Evolutionary conservation across 1,140 invertebrate genomes (phyloP).

Genomic region (Zaprionus kolodkinae): DNA sequence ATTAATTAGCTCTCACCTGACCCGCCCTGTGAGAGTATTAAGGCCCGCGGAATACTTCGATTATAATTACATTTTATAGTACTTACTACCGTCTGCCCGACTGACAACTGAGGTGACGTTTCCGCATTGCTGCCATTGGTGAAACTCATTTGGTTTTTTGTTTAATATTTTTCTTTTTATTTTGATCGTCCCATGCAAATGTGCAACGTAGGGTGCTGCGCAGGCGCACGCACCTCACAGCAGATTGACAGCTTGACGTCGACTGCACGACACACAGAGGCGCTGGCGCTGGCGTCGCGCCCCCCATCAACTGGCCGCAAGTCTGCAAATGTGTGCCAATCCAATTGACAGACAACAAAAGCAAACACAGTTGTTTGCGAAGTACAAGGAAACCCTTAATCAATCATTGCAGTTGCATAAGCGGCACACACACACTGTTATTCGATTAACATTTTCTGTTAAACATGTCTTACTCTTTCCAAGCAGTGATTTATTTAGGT

Average conservation of each 20-base stretch:
- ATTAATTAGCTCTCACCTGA: not conserved
- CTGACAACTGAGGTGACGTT: slow-evolving; percentile 9
- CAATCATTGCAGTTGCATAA: slow-evolving; percentile 5
- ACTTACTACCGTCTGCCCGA: not conserved
- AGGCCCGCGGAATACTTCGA: slow-evolving; percentile 7
- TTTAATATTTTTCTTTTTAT: slow-evolving; percentile 8
- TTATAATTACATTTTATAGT: slow-evolving; percentile 25
- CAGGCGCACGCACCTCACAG: slow-evolving; percentile 17
- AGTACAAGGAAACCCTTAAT: slow-evolving; percentile 15
- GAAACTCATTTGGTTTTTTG: slow-evolving; percentile 23
- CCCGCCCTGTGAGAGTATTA: not conserved
- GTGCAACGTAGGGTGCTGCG: slow-evolving; percentile 42
- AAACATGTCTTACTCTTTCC: not conserved
- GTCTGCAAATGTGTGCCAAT: slow-evolving; percentile 37
- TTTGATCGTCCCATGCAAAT: slow-evolving; percentile 2
- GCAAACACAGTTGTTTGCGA: slow-evolving; percentile 24
- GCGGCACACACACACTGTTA: not conserved
- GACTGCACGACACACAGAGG: slow-evolving; percentile 22
- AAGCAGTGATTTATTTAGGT: not conserved
- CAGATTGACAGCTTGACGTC: not conserved
- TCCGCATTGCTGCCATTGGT: slow-evolving; percentile 48
- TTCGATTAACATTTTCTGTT: not conserved
- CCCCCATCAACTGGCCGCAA: slow-evolving; percentile 3
- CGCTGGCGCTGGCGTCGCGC: too few relatives aligned
- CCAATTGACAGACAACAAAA: slow-evolving; percentile 43